A percentile compares a stretch with the other conserved stretches of the same genome.
Conservation (phyloP, 2,888 invertebrate genomes). For the Malthinus seriepunctatus region DNA sequence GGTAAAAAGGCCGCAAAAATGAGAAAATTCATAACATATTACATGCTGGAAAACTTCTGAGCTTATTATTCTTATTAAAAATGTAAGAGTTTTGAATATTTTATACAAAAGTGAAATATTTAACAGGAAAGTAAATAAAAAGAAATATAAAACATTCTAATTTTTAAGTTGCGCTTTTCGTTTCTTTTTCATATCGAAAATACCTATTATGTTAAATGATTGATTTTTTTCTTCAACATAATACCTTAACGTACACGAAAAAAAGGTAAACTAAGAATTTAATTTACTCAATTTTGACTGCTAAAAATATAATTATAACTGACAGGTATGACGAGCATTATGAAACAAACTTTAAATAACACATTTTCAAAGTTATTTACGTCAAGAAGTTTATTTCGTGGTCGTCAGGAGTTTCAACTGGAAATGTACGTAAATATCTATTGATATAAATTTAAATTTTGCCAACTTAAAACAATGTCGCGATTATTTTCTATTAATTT, state of each 20-base stretch:
- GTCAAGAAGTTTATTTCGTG: slow-evolving; percentile 14
- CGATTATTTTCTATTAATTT: too few relatives aligned
- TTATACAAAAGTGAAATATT: slow-evolving; percentile 22
- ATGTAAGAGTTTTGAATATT: slow-evolving; percentile 17
- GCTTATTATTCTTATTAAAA: slow-evolving; percentile 24
- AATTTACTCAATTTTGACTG: slow-evolving; percentile 1
- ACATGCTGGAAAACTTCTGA: slow-evolving; percentile 7
- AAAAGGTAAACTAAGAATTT: neutral
- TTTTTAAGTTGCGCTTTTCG: too few relatives aligned
- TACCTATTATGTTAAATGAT: too few relatives aligned
- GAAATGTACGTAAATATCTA: slow-evolving; percentile 10
- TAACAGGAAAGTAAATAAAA: slow-evolving; percentile 5
- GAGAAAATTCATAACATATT: slow-evolving; percentile 9
- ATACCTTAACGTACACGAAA: too few relatives aligned
- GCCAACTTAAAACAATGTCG: too few relatives aligned
- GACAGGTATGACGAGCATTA: slow-evolving; percentile 12
- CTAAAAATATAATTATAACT: slow-evolving; percentile 11
- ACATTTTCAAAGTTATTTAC: slow-evolving; percentile 14
- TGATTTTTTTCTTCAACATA: too few relatives aligned
- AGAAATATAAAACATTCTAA: too few relatives aligned
- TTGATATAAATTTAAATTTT: slow-evolving; percentile 7
- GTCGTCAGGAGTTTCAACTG: slow-evolving; percentile 8
- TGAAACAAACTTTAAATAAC: slow-evolving; percentile 19
- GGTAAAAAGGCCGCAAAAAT: slow-evolving; percentile 1
- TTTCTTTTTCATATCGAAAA: too few relatives aligned